These are phyloP conservation scores for Dendrocincla fuliginosa DNA, from an alignment of 2,797 vertebrate genomes.

Conservation along the genomic window DNA sequence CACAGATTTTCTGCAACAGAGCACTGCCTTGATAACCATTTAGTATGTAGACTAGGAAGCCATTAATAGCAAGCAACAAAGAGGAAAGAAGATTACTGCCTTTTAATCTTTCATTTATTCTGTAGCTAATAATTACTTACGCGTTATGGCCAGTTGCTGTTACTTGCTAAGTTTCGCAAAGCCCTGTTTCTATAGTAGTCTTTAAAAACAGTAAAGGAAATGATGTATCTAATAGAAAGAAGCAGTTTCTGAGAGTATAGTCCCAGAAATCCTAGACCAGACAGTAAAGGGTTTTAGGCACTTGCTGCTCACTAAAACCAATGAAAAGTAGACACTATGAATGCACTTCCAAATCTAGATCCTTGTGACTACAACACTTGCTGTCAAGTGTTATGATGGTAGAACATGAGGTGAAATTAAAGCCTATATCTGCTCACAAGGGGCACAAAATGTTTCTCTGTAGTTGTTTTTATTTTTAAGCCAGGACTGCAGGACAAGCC, in stretches of 20 bases:
- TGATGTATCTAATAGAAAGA: neutral
- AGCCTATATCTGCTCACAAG: neutral
- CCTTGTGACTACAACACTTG: neutral
- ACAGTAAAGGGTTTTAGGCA: neutral
- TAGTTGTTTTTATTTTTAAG: conserved; percentile 20
- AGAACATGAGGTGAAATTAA: conserved; percentile 32
- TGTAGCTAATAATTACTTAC: conserved; percentile 68
- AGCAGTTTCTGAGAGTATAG: neutral
- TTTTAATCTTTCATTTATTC: conserved; percentile 62
- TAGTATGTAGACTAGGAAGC: conserved; percentile 48
- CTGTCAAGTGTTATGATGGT: neutral
- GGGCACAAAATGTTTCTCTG: neutral
- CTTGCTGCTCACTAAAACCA: neutral
- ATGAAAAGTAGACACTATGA: neutral
- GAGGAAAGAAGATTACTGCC: conserved; percentile 65
- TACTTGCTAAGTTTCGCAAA: conserved; percentile 59
- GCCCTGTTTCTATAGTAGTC: neutral
- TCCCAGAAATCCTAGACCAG: neutral
- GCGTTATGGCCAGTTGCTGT: conserved; percentile 48
- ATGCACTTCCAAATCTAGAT: neutral
- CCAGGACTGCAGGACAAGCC: neutral
- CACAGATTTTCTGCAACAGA: conserved; percentile 48
- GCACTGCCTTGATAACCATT: conserved; percentile 58
- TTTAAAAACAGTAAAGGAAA: conserved; percentile 21
- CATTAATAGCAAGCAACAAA: conserved; percentile 61